Percentiles rank a stretch among this genome's conserved stretches.
Conservation (phyloP, 2,888 invertebrate genomes). For the Erebia aethiops region DNA sequence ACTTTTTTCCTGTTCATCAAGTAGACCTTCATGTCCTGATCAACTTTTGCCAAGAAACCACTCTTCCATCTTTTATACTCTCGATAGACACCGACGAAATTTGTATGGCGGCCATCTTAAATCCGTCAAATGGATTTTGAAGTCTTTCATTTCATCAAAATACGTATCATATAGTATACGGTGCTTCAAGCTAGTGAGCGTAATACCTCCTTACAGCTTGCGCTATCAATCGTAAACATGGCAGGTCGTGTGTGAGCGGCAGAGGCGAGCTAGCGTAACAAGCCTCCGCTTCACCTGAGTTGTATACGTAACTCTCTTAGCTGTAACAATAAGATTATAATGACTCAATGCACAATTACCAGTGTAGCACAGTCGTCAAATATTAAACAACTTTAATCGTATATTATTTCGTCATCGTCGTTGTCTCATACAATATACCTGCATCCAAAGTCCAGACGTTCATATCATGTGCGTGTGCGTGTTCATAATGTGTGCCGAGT, state of each 20-base stretch:
- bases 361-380: background rate
- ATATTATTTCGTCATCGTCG: background rate
- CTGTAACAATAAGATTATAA: conserved; percentile 9
- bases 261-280: background rate
- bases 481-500: no score
- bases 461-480: no score
- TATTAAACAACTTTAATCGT: background rate
- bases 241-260: background rate
- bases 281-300: background rate
- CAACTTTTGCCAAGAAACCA: no score
- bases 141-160: no score
- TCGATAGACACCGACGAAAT: no score
- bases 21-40: no score
- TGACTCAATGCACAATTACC: conserved; percentile 14
- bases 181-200: background rate
- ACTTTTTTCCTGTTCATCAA: no score
- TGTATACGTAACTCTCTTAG: conserved; percentile 1
- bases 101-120: no score
- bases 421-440: background rate
- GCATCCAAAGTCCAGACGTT: background rate
- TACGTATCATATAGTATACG: background rate
- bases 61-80: no score
- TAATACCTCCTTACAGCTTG: background rate
- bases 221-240: conserved; percentile 8
- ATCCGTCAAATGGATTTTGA: no score